These are phyloP conservation scores for Limnephilus lunatus DNA, from an alignment of 2,888 invertebrate genomes.

Conservation along the genomic window DNA sequence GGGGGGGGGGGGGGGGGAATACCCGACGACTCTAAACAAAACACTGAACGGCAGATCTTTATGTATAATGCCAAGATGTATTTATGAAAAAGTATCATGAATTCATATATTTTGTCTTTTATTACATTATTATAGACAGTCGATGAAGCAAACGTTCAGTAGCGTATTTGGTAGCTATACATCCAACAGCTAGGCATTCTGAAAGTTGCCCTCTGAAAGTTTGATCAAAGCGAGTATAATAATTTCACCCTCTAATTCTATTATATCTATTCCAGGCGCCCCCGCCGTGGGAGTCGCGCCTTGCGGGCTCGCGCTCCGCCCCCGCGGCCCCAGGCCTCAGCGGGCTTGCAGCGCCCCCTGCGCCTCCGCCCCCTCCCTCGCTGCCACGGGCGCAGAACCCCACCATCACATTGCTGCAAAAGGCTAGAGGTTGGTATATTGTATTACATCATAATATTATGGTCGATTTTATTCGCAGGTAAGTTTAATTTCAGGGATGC, in stretches of 20 bases:
- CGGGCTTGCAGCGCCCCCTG: slow-evolving; percentile 72
- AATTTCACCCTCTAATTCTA: neutral
- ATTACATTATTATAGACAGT: no score
- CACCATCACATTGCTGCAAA: slow-evolving; percentile 91
- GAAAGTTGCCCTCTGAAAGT: neutral
- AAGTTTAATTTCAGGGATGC: neutral
- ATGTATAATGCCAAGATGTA: no score
- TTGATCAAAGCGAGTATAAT: neutral
- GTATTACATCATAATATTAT: neutral
- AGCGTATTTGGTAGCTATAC: no score
- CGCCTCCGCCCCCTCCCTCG: slow-evolving; percentile 78
- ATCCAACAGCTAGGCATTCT: neutral
- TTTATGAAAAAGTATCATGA: no score
- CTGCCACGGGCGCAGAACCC: slow-evolving; percentile 89
- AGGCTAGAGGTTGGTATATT: slow-evolving; percentile 86
- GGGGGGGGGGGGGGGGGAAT: no score
- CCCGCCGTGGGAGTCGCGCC: slow-evolving; percentile 65
- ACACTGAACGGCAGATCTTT: no score
- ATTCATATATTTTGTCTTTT: no score
- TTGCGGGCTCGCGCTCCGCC: slow-evolving; percentile 64
- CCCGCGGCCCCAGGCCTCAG: slow-evolving; percentile 67
- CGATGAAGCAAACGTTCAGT: no score
- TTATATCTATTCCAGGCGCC: slow-evolving; percentile 54
- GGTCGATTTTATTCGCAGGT: neutral
- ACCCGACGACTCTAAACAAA: no score